phyloP scores from a whole-genome alignment of 64 coral and sea anemone genomes.

The Dendrophyllia cribrosa region DNA sequence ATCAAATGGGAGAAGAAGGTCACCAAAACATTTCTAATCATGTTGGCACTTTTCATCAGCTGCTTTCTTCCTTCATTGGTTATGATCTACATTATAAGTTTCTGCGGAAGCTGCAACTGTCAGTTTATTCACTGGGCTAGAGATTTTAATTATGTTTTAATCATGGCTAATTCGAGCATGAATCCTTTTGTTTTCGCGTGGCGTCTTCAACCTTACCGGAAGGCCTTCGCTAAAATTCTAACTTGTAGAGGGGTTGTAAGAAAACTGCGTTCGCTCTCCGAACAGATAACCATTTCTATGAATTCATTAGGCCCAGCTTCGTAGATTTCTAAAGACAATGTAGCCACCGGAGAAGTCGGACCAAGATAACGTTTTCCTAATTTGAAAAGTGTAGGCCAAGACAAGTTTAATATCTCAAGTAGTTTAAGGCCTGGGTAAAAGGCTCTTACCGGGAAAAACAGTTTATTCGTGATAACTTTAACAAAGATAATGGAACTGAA shows the following conservation, averaged over 20 bases:
- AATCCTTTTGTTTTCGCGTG: slow-evolving; percentile 86
- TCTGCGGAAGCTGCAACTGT: slow-evolving; percentile 72
- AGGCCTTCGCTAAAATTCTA: slow-evolving; percentile 42
- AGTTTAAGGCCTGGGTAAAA: no score
- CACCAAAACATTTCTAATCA: slow-evolving; percentile 74
- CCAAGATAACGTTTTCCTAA: no score
- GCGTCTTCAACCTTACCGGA: slow-evolving; percentile 39
- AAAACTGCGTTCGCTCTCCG: neutral
- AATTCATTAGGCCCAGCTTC: neutral
- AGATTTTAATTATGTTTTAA: slow-evolving; percentile 72
- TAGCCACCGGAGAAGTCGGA: neutral
- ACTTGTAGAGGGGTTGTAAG: neutral
- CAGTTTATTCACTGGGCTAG: slow-evolving; percentile 79
- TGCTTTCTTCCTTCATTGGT: slow-evolving; percentile 68
- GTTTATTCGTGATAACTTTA: no score
- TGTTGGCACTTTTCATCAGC: slow-evolving; percentile 65
- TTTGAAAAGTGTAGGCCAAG: no score
- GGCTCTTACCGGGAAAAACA: no score
- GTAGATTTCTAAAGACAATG: neutral
- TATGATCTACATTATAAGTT: slow-evolving; percentile 82
- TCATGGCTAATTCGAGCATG: slow-evolving; percentile 65
- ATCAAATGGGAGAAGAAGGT: slow-evolving; percentile 68
- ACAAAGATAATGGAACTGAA: no score
- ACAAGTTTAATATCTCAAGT: no score
- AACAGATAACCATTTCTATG: neutral